Evolutionary conservation across 2,888 invertebrate genomes (phyloP).

Genomic region (Arrhopalites spinosus): DNA sequence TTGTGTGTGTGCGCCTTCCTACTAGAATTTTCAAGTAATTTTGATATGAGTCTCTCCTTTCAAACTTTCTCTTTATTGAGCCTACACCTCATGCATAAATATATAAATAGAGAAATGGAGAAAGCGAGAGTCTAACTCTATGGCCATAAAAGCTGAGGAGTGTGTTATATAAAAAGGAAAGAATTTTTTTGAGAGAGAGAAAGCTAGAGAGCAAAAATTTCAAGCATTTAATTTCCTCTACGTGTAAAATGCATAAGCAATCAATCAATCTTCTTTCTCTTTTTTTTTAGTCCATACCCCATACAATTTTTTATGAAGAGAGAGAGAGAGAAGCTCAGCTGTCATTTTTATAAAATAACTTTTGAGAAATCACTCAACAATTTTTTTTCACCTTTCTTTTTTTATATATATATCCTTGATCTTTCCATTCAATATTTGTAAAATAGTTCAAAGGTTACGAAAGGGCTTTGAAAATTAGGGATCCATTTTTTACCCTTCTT

Average conservation of each 20-base stretch:
- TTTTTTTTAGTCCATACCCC: neutral
- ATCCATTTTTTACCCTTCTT: neutral
- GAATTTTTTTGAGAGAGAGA: conserved; percentile 3
- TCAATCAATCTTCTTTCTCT: conserved; percentile 34
- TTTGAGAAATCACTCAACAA: conserved; percentile 23
- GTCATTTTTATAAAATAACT: neutral
- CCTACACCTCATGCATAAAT: neutral
- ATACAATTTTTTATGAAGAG: too few species aligned
- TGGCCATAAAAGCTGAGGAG: too few species aligned
- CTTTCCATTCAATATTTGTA: neutral
- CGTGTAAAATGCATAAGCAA: conserved; percentile 31
- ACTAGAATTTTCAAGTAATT: too few species aligned
- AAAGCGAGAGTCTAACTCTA: too few species aligned
- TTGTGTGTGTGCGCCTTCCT: too few species aligned
- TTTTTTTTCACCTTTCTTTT: neutral
- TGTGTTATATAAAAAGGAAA: too few species aligned
- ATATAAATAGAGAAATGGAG: too few species aligned
- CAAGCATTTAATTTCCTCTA: conserved; percentile 36
- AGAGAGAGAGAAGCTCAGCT: conserved; percentile 2
- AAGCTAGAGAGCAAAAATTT: conserved; percentile 17
- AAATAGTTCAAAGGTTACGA: too few species aligned
- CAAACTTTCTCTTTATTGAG: too few species aligned
- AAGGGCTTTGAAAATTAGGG: too few species aligned
- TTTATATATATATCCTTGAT: neutral
- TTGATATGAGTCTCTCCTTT: too few species aligned